Evolutionary conservation across 1,140 invertebrate species (phyloP).

Genomic region (Drosophila kikkawai): DNA sequence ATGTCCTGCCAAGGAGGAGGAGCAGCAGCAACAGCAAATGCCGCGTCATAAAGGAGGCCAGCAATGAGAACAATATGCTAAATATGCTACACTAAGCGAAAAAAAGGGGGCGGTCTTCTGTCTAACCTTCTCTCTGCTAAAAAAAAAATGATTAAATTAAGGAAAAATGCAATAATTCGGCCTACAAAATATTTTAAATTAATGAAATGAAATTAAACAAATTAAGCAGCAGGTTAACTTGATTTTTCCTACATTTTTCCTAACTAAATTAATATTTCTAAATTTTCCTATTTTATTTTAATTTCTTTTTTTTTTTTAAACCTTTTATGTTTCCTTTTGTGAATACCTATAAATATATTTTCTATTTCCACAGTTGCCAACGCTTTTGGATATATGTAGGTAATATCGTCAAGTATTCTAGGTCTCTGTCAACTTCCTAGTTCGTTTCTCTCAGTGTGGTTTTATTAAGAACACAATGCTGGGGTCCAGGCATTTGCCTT

Average conservation of each 20-base stretch:
- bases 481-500: conserved; percentile 3
- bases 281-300: not conserved
- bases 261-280: not conserved
- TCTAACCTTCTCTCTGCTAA: not conserved
- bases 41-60: not conserved
- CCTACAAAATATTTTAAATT: not conserved
- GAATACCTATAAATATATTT: not conserved
- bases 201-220: not conserved
- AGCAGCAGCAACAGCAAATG: not conserved
- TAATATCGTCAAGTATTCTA: not conserved
- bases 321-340: not conserved
- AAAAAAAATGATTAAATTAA: not conserved
- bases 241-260: accelerated
- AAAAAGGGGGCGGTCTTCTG: not conserved
- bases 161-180: not conserved
- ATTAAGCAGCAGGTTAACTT: not conserved
- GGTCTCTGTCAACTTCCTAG: too few relatives aligned
- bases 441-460: not conserved
- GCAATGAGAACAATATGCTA: conserved; percentile 8
- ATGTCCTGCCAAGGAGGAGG: conserved; percentile 29
- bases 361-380: conserved; percentile 5
- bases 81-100: conserved; percentile 18
- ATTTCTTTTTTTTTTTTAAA: not conserved
- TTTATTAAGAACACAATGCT: not conserved
- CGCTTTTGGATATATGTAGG: not conserved